Evolutionary conservation across 2,113 vertebrate species (phyloP).

Genomic region (Ageneiosus marmoratus): DNA sequence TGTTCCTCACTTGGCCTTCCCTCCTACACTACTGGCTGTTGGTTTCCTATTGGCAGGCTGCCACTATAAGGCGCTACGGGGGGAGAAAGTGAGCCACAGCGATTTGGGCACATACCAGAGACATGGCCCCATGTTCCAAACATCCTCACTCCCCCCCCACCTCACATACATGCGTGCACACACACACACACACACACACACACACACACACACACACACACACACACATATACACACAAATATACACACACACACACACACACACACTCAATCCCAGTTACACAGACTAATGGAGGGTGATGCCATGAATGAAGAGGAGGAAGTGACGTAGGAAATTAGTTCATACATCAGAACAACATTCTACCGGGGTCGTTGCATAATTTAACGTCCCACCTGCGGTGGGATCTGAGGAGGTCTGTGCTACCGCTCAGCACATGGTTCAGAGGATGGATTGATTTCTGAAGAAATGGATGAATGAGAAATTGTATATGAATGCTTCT

Average conservation of each 20-base stretch:
- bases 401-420: constrained; percentile 74
- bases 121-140: constrained; percentile 73
- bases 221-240: constrained; percentile 40
- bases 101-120: constrained; percentile 71
- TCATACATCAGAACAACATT: constrained; percentile 77
- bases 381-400: constrained; percentile 69
- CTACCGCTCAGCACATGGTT: constrained; percentile 58
- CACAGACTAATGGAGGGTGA: constrained; percentile 54
- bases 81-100: constrained; percentile 73
- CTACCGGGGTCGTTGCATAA: constrained; percentile 80
- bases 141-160: constrained; percentile 62
- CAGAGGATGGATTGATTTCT: constrained; percentile 57
- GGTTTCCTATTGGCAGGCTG: constrained; percentile 81
- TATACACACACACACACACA: constrained; percentile 31
- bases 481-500: constrained; percentile 67
- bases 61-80: constrained; percentile 88
- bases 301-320: constrained; percentile 45
- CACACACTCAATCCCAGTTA: constrained; percentile 44
- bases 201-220: constrained; percentile 35
- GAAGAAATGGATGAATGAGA: constrained; percentile 59
- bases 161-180: constrained; percentile 26
- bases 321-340: constrained; percentile 69
- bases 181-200: constrained; percentile 42
- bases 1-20: constrained; percentile 88
- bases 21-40: constrained; percentile 93